Evolutionary conservation across 2,113 vertebrate species (phyloP), one percentile per base, ranked within the genome.

Genomic region (Vicugna pacos): DNA sequence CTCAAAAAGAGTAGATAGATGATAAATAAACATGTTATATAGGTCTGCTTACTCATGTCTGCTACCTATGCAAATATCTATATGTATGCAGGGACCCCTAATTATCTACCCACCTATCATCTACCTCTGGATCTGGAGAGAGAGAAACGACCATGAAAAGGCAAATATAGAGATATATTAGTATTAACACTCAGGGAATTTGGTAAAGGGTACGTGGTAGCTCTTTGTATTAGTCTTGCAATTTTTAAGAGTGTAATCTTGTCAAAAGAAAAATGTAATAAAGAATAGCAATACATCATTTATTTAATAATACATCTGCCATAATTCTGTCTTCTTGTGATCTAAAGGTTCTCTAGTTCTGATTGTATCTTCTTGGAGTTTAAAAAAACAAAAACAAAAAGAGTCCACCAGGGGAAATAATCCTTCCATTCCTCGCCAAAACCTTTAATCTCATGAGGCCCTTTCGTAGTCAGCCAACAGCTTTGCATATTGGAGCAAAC

Each of bases 341-440:
- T 2, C 5, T 5, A 64, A 38, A 69, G 19, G n/a, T 48, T 73
- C 12, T 70, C n/a, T 56, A 62, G 32, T 13, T 52, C 32, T 35
- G 9, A 73, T 10, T 30, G 1, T 62, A 26, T 3, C 6, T 38
- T n/a, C 17, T 32, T 42, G 46, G 24, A 80, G 12, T 6, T 50
- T 11, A 54, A 77, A 77, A 32, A n/a, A 50, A 9, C 35, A 35
- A 9, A 19, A 60, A 4, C 38, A 24, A 50, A 46, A 28, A 10
- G 4, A 28, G 6, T 12, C 26, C 26, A 38, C 0, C 32, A 5
- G 19, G 38, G n/a, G 12, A 42, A 16, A 52, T 17, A 2, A 9
- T 7, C 9, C 6, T 32, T n/a, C 32, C 42, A 92, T 10, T 5
- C 8, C 38, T 16, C 30, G 32, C 6, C n/a, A 24, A 24, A 72